These are phyloP conservation scores for Trachythela sp. DNA, from an alignment of 64 coral and sea anemone species.

Conservation along the genomic window DNA sequence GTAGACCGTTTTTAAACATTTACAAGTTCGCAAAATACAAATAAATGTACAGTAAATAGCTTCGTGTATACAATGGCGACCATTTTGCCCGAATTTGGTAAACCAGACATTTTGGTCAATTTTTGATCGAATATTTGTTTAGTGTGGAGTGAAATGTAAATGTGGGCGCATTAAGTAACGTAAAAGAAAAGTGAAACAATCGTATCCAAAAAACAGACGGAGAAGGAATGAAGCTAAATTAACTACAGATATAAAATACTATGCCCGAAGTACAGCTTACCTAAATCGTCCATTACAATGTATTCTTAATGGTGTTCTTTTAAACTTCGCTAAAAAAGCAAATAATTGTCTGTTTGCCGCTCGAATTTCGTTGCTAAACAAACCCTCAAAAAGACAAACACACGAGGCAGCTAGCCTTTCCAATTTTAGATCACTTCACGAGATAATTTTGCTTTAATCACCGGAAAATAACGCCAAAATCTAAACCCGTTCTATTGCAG, in stretches of 20 bases:
- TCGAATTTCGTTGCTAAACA: not conserved
- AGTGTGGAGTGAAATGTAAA: not conserved
- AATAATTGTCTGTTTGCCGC: not conserved
- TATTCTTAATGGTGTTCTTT: not conserved
- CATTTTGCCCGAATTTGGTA: not conserved
- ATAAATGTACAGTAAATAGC: not conserved
- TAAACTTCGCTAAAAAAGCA: not conserved
- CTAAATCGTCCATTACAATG: not conserved
- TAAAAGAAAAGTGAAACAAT: not conserved
- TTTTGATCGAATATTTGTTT: not conserved
- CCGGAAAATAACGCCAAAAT: not conserved
- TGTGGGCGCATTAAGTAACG: not conserved
- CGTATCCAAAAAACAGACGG: not conserved
- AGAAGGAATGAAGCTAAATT: not conserved
- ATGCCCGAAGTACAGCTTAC: not conserved
- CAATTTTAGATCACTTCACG: not conserved
- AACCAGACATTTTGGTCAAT: not conserved
- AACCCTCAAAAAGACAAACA: not conserved
- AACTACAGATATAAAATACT: not conserved
- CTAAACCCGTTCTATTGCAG: not conserved
- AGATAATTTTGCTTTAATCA: not conserved
- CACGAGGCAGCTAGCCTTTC: not conserved
- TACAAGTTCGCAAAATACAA: not conserved
- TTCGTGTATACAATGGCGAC: not conserved
- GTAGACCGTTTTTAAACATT: too few relatives aligned